Evolutionary conservation across 2,797 vertebrate genomes (phyloP).

Genomic region (Amblyopsis hoosieri): DNA sequence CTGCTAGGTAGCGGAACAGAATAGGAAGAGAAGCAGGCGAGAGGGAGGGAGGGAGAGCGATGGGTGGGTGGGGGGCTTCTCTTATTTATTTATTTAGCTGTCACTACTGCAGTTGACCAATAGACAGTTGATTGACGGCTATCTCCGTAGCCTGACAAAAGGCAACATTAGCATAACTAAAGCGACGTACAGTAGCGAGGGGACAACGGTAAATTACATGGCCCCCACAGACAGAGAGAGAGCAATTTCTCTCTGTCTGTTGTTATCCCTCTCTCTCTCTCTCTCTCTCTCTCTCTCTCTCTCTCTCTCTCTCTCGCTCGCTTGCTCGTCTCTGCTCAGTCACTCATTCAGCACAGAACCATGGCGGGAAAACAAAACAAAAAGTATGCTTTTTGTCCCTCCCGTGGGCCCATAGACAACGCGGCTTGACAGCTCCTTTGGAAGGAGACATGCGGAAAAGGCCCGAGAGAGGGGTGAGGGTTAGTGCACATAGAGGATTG

Average conservation of each 20-base stretch:
- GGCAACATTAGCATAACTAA: conserved; percentile 98
- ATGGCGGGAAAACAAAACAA: conserved; percentile 63
- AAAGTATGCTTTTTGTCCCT: conserved; percentile 73
- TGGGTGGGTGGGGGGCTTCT: conserved; percentile 81
- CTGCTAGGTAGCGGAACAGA: conserved; percentile 87
- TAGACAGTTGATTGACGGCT: conserved; percentile 99
- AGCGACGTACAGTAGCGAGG: conserved; percentile 97
- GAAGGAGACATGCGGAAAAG: conserved; percentile 89
- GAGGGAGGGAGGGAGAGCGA: conserved; percentile 38
- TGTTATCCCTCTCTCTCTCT: conserved; percentile 48
- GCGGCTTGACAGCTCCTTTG: conserved; percentile 98
- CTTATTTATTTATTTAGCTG: conserved; percentile 87
- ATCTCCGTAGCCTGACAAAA: conserved; percentile 97
- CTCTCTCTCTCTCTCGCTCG: conserved; percentile 2
- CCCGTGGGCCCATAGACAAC: conserved; percentile 65
- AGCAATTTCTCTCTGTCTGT: conserved; percentile 1
- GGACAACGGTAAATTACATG: conserved; percentile 99
- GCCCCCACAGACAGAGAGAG: conserved; percentile 69
- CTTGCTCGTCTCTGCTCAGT: conserved; percentile 69
- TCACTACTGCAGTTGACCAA: conserved; percentile 96
- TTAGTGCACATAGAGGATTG: conserved; percentile 2
- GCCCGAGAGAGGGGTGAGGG: conserved; percentile 55
- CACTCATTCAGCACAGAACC: conserved; percentile 47
- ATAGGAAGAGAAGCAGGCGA: conserved; percentile 26
- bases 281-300: conserved; percentile 71